phyloP scores from a whole-genome alignment of 2,888 invertebrate genomes.

The Stenurella melanura region DNA sequence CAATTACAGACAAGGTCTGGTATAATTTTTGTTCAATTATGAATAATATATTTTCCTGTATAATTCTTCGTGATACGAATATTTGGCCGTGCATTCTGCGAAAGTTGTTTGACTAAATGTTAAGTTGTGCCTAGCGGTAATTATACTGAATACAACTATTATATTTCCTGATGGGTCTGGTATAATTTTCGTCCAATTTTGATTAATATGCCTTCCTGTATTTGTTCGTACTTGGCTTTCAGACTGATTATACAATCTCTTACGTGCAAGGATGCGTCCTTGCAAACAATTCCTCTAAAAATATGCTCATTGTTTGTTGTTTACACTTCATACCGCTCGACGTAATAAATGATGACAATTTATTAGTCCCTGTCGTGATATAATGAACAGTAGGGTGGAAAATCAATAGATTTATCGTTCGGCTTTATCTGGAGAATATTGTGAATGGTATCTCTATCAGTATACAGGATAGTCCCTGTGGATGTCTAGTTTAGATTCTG shows the following conservation, averaged over 20 bases:
- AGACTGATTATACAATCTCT: background rate
- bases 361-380: slow-evolving; percentile 2
- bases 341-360: slow-evolving; percentile 7
- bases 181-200: no score
- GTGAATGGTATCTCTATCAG: background rate
- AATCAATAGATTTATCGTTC: slow-evolving; percentile 7
- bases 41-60: no score
- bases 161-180: no score
- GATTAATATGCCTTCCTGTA: no score
- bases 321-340: background rate
- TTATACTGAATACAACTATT: no score
- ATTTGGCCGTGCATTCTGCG: no score
- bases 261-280: background rate
- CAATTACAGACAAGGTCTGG: no score
- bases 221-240: background rate
- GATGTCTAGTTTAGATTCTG: no score
- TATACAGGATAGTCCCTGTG: background rate
- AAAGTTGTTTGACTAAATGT: no score
- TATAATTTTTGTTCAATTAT: no score
- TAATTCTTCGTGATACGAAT: no score
- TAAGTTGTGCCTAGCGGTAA: no score
- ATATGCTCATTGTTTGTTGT: background rate
- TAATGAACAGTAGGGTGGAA: slow-evolving; percentile 7
- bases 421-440: slow-evolving; percentile 7
- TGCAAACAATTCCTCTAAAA: background rate